Base-by-base conservation (phyloP, 2,888 invertebrate species). In the Apotomis capreana region DNA sequence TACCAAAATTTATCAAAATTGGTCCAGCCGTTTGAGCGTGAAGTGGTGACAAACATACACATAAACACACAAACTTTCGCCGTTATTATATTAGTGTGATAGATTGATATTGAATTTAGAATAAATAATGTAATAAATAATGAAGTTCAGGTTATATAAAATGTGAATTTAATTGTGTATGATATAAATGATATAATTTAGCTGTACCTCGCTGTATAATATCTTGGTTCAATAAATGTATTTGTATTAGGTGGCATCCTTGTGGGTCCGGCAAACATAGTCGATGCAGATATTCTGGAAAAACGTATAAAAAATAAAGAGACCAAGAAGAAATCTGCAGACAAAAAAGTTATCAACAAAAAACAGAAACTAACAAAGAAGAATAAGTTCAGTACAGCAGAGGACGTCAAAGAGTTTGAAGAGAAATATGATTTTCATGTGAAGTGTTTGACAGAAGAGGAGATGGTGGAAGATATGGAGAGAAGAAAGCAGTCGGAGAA, bases 391-490 rank as follows among this genome's bases (percentile, higher is more conserved):
- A 63, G 49, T 40, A 69, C 55, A 9, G 62, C 62, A 9, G 51
- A 9, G 9, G 61, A 62, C 51, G 57, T 61, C 5, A 69, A 58
- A 15, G 69, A 57, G 57, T 69, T 69, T 57, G 69, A 63, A 36
- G 62, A 63, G 62, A 69, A 69, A 26, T 69, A 63, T 51, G 57
- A 69, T 12, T 69, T 69, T 62, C 36, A 62, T 9, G 61, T 69
- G 8, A 62, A 40, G 37, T 62, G 57, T 15, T 63, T 57, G 15
- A 57, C 69, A 3, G 69, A 69, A 4, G 62, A 69, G 0, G 69
- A 69, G 5, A 69, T 65, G 65, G 57, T 57, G 0, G 65, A 65
- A n/a, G 71, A 72, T 62, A 72, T 72, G 71, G 71, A 72, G 37
- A 57, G 52, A 12, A 60, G 71, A 12, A 72, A 72, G 5, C 62